A percentile compares a stretch with the other conserved stretches of the same genome.
Evolutionary conservation across 2,113 vertebrate genomes (phyloP).

Genomic region (Prionailurus viverrinus): DNA sequence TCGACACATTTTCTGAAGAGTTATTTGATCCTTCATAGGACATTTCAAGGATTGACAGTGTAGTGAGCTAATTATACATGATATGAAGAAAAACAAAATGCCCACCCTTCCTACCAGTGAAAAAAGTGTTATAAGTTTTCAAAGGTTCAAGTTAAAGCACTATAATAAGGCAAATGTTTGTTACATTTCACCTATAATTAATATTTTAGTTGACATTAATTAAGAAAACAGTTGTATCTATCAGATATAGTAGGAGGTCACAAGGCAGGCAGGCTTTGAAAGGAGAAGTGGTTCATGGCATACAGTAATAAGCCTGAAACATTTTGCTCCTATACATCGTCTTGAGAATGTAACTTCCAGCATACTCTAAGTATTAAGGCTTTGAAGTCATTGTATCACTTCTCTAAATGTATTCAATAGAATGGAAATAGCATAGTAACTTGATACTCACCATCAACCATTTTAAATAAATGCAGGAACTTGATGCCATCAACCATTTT

Average conservation of each 20-base stretch:
- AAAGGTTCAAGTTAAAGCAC: neutral
- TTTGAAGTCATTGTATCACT: neutral
- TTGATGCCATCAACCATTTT: neutral
- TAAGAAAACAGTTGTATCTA: neutral
- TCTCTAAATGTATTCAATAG: neutral
- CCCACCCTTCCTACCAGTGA: neutral
- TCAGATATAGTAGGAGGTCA: neutral
- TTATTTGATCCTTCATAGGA: neutral
- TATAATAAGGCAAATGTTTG: neutral
- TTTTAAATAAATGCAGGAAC: neutral
- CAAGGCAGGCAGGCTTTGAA: neutral
- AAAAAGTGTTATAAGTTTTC: neutral
- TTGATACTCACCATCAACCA: neutral
- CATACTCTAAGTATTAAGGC: neutral
- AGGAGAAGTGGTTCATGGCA: neutral
- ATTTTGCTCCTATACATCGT: neutral
- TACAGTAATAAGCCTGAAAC: neutral
- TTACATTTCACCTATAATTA: neutral
- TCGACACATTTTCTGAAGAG: neutral
- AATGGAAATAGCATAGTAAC: neutral
- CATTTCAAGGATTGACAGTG: neutral
- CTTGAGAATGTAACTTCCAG: neutral
- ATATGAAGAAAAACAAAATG: neutral
- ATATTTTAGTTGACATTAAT: neutral
- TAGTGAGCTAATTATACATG: neutral